phyloP scores from a whole-genome alignment of 2,888 invertebrate genomes.

The Gasteruption jaculator region DNA sequence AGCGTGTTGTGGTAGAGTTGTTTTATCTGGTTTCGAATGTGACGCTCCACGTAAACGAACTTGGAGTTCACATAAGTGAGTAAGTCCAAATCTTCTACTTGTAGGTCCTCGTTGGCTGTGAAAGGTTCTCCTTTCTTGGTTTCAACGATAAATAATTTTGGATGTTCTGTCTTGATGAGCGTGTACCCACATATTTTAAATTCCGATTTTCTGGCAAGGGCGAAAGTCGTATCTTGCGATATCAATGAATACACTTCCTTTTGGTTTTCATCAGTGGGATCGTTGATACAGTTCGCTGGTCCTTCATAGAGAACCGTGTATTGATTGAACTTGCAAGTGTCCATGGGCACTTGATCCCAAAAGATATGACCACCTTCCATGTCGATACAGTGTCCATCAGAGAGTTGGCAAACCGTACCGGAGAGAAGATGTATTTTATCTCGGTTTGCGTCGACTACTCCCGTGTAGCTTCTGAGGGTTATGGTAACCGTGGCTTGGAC shows the following conservation, averaged over 20 bases:
- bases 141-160: constrained; percentile 16
- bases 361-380: constrained; percentile 18
- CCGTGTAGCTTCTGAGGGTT: no score
- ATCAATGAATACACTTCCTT: constrained; percentile 16
- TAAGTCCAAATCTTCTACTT: constrained; percentile 17
- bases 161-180: constrained; percentile 19
- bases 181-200: constrained; percentile 15
- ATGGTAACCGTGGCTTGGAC: constrained; percentile 13
- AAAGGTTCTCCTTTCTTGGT: no score
- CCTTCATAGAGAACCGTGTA: constrained; percentile 26
- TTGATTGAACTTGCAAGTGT: constrained; percentile 13
- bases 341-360: constrained; percentile 10
- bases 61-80: constrained; percentile 26
- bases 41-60: constrained; percentile 30
- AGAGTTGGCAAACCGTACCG: constrained; percentile 9
- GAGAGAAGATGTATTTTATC: constrained; percentile 12
- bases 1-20: constrained; percentile 23
- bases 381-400: constrained; percentile 13
- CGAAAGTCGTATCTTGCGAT: constrained; percentile 20
- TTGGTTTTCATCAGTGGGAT: background rate
- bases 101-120: no score
- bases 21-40: constrained; percentile 22
- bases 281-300: constrained; percentile 5
- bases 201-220: constrained; percentile 13
- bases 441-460: no score